These are phyloP conservation scores for Mola mola DNA, from an alignment of 2,113 vertebrate species.

Conservation along the genomic window DNA sequence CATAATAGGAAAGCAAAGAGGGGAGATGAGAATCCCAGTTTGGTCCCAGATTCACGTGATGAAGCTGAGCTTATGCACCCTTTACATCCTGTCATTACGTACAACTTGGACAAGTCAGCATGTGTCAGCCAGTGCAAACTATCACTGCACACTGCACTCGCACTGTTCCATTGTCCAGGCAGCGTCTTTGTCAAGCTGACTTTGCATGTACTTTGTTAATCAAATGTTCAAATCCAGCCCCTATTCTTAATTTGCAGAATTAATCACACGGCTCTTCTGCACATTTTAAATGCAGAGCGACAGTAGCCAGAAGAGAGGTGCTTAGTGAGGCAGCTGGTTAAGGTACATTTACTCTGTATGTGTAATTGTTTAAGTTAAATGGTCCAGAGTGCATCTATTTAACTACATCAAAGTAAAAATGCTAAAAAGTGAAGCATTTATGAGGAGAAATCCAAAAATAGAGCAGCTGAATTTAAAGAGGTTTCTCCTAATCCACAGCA, in stretches of 20 bases:
- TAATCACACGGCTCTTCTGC: conserved; percentile 5
- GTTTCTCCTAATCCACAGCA: neutral
- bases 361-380: neutral
- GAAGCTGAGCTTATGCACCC: neutral
- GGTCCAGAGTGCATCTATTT: neutral
- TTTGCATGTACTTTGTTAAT: conserved; percentile 24
- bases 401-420: conserved; percentile 8
- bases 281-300: neutral
- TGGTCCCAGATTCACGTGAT: too few species aligned
- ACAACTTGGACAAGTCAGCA: conserved; percentile 25
- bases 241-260: conserved; percentile 2
- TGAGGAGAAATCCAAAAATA: conserved; percentile 3
- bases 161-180: neutral
- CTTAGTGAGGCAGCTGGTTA: conserved; percentile 1
- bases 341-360: conserved; percentile 11
- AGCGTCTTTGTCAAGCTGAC: conserved; percentile 10
- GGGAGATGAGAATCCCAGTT: too few species aligned
- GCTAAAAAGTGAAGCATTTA: conserved; percentile 5
- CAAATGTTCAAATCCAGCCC: conserved; percentile 15
- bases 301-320: neutral
- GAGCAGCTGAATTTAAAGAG: conserved; percentile 14
- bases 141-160: conserved; percentile 3
- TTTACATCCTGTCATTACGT: neutral
- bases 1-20: too few species aligned
- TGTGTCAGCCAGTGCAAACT: neutral